Percentiles rank a stretch among this genome's conserved stretches.
phyloP scores from a whole-genome alignment of 2,113 vertebrate genomes.

The Carassius gibelio region DNA sequence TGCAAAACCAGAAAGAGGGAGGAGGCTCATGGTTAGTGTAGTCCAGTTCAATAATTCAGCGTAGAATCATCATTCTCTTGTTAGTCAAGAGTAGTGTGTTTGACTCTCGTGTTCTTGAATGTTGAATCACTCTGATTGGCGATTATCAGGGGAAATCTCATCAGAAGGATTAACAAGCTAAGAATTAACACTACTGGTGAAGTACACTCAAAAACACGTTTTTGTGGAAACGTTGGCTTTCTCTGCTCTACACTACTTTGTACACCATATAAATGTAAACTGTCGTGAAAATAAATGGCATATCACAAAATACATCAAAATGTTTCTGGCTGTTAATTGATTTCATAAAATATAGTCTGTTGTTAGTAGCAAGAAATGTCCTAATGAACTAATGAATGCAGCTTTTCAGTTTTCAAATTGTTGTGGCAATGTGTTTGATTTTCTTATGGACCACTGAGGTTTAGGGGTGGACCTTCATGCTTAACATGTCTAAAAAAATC shows the following conservation, averaged over 20 bases:
- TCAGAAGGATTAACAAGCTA: constrained; percentile 24
- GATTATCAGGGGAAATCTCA: constrained; percentile 6
- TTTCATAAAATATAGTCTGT: not conserved
- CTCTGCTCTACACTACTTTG: constrained; percentile 83
- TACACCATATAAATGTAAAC: constrained; percentile 88
- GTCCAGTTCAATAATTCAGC: constrained; percentile 23
- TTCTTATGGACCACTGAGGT: not conserved
- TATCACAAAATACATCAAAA: constrained; percentile 59
- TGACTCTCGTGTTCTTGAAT: constrained; percentile 12
- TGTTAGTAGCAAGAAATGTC: not conserved
- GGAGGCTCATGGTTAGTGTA: constrained; percentile 26
- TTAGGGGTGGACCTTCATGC: not conserved
- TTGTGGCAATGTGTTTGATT: too few relatives aligned
- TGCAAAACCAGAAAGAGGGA: not conserved
- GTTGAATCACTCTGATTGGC: not conserved
- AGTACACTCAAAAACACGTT: constrained; percentile 62
- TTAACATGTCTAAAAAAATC: not conserved
- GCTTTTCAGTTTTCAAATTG: not conserved
- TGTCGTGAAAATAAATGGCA: constrained; percentile 90
- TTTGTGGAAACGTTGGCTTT: constrained; percentile 67
- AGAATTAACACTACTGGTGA: constrained; percentile 24
- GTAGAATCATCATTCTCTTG: constrained; percentile 25
- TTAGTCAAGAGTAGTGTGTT: constrained; percentile 23
- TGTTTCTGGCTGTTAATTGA: constrained; percentile 7
- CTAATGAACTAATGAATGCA: not conserved